Evolutionary conservation across 2,888 invertebrate species (phyloP), one percentile per base, ranked within the genome.

Genomic region (Philereme vetulata): DNA sequence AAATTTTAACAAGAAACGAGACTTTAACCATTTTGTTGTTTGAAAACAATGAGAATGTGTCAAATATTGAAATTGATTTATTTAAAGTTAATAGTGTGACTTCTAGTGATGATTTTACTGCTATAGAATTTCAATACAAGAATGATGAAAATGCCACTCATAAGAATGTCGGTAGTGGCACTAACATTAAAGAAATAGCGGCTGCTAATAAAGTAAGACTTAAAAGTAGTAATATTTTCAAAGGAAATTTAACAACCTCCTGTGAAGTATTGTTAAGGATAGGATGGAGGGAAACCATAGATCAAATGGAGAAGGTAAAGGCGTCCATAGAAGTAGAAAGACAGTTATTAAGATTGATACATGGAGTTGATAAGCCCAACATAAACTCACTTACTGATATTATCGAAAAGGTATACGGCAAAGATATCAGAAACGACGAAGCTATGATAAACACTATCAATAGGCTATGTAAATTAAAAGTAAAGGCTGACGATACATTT

Each of bases 1-100:
- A 93, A 80, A 88, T 95, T 51, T 64, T 91, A 73, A 82, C 74
- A 1, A 80, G 71, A 11, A 92, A 92, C 66, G 64, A 67, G 32
- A 72, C 35, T 11, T 60, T 91, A 48, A 69, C 67, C 6, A 70
- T 91, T 51, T 64, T 75, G 51, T 74, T 91, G 46, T 68, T 75
- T 58, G 92, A 92, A 75, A 84, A 90, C 65, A 73, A 79, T 35
- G 71, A 70, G 56, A 74, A 78, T 57, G 75, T 86, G 34, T 78
- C 86, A 4, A 58, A 65, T 48, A 36, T 81, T 4, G 74, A 68
- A 60, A 64, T 85, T 38, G 67, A 75, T 49, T 64, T 92, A 51
- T 51, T 56, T 34, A 76, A 82, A 51, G 72, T 88, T 51, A 81
- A 72, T 56, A 78, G 72, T 52, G 78, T 65, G 47, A 71, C 68